phyloP scores from a whole-genome alignment of 2,797 vertebrate species.

The Anabacerthia variegaticeps region DNA sequence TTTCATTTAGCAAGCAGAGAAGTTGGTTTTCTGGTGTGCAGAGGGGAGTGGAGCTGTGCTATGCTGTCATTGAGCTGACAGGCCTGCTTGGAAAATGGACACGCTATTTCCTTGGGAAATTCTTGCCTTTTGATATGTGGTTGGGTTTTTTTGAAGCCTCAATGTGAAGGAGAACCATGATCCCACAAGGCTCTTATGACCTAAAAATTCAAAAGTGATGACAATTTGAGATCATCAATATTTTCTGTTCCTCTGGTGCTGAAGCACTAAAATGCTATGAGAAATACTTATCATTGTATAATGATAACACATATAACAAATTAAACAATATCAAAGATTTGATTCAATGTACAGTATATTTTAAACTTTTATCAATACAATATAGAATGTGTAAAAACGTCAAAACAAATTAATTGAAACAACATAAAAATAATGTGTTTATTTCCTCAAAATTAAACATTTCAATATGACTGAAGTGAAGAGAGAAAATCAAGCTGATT shows the following conservation, averaged over 20 bases:
- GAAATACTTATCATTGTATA: background rate
- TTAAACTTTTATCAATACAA: background rate
- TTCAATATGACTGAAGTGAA: background rate
- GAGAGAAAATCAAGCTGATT: slow-evolving; percentile 30
- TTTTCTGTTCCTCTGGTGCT: background rate
- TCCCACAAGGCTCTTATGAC: background rate
- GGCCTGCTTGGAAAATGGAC: background rate
- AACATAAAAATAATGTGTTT: slow-evolving; percentile 30
- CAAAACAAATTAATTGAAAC: slow-evolving; percentile 64
- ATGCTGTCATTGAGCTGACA: background rate
- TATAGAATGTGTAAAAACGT: background rate
- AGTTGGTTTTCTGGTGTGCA: background rate
- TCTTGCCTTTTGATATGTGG: background rate
- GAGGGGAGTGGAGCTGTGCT: background rate
- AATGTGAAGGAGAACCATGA: background rate
- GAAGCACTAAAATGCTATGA: background rate
- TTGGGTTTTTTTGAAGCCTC: background rate
- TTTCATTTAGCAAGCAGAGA: background rate
- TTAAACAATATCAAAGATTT: background rate
- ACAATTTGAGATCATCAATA: background rate
- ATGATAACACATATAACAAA: background rate
- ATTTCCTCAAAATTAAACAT: slow-evolving; percentile 8
- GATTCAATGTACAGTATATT: background rate
- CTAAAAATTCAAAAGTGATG: background rate
- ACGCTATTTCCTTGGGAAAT: background rate